Conservation (phyloP, 2,113 vertebrate genomes). For the Tupaia chinensis region DNA sequence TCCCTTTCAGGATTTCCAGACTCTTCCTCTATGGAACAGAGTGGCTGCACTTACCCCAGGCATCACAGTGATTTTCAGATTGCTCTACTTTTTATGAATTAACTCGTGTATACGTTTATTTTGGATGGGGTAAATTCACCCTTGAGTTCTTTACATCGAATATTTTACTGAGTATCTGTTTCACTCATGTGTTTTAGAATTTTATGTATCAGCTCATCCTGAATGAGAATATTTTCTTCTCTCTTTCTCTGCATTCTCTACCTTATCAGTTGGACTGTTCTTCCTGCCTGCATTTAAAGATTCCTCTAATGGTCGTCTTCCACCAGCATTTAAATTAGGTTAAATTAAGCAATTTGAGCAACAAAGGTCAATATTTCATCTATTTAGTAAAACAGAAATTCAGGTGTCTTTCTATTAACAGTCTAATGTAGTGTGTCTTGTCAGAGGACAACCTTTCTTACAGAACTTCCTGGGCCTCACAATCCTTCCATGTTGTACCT, state of each 20-base stretch:
- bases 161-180: background rate
- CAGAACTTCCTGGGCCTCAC: rapidly evolving
- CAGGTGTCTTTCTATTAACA: background rate
- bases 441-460: background rate
- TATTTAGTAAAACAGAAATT: background rate
- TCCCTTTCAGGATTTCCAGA: background rate
- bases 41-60: background rate
- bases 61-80: background rate
- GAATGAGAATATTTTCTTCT: background rate
- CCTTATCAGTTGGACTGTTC: background rate
- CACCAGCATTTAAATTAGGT: background rate
- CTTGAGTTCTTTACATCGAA: background rate
- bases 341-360: background rate
- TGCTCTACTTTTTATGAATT: background rate
- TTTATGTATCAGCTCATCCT: background rate
- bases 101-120: background rate
- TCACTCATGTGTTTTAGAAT: background rate
- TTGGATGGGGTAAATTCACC: background rate
- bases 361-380: background rate
- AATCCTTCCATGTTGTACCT: background rate
- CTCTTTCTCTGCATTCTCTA: background rate
- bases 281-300: background rate
- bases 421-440: background rate
- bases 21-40: background rate
- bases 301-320: background rate